Percentiles rank a stretch among this genome's conserved stretches.
These are phyloP conservation scores for Mugil cephalus DNA, from an alignment of 2,113 vertebrate species.

Conservation along the genomic window DNA sequence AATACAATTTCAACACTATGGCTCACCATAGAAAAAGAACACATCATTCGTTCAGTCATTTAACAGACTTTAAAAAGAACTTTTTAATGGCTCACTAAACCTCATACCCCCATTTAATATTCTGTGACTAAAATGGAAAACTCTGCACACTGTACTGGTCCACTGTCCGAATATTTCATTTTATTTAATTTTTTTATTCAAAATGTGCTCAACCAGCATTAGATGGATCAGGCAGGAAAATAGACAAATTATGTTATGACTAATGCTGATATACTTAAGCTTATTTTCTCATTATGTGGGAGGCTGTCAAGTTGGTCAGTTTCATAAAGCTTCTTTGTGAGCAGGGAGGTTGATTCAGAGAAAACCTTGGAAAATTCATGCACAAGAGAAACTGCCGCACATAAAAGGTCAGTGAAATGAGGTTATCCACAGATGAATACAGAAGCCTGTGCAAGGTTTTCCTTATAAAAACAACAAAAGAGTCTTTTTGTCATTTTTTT, in stretches of 20 bases:
- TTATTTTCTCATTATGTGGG: slow-evolving; percentile 39
- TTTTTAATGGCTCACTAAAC: neutral
- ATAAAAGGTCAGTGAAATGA: slow-evolving; percentile 32
- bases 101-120: neutral
- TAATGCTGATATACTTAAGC: slow-evolving; percentile 35
- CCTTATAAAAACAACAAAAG: slow-evolving; percentile 10
- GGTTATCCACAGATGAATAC: slow-evolving; percentile 29
- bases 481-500: neutral
- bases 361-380: slow-evolving; percentile 33
- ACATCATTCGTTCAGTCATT: slow-evolving; percentile 11
- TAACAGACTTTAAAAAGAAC: too few relatives aligned
- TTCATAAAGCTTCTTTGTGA: slow-evolving; percentile 35
- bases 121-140: slow-evolving; percentile 16
- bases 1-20: slow-evolving; percentile 5
- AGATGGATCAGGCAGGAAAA: slow-evolving; percentile 12
- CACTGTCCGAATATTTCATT: neutral
- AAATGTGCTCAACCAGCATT: slow-evolving; percentile 9
- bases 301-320: slow-evolving; percentile 28
- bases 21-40: neutral
- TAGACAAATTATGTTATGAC: slow-evolving; percentile 33
- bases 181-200: slow-evolving; percentile 13
- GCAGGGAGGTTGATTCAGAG: slow-evolving; percentile 32
- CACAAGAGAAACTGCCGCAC: slow-evolving; percentile 13
- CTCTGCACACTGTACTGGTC: neutral
- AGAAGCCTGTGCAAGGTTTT: slow-evolving; percentile 25